These are phyloP conservation scores for Aepyceros melampus DNA, from an alignment of 2,113 vertebrate genomes.

Conservation along the genomic window DNA sequence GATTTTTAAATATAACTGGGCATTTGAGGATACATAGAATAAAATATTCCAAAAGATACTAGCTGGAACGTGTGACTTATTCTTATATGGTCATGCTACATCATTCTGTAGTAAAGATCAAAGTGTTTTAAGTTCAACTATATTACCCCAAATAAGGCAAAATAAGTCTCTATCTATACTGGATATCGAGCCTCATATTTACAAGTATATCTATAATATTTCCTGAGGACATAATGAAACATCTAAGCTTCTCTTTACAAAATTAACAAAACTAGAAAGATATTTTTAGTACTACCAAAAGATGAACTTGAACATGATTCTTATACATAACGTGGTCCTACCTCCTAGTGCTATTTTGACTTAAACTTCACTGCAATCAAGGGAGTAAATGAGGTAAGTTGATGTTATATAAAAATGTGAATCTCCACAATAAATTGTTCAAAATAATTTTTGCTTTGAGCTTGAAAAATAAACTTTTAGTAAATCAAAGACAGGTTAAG, in stretches of 20 bases:
- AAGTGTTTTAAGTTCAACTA: not conserved
- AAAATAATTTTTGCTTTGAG: not conserved
- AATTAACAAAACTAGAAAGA: constrained; percentile 5
- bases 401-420: not conserved
- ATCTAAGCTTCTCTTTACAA: not conserved
- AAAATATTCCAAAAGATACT: not conserved
- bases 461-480: not conserved
- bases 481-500: not conserved
- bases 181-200: not conserved
- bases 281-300: not conserved
- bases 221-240: not conserved
- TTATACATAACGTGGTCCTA: not conserved
- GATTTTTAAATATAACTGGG: not conserved
- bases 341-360: not conserved
- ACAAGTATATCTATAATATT: not conserved
- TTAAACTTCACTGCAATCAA: constrained; percentile 12
- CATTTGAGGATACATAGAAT: not conserved
- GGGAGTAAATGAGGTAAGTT: not conserved
- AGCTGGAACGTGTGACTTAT: not conserved
- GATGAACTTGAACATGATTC: not conserved
- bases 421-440: not conserved
- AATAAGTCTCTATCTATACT: not conserved
- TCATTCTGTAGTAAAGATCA: not conserved
- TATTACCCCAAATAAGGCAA: not conserved
- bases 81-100: not conserved